phyloP scores from a whole-genome alignment of 2,113 vertebrate genomes.

The Leucoraja erinaceus region DNA sequence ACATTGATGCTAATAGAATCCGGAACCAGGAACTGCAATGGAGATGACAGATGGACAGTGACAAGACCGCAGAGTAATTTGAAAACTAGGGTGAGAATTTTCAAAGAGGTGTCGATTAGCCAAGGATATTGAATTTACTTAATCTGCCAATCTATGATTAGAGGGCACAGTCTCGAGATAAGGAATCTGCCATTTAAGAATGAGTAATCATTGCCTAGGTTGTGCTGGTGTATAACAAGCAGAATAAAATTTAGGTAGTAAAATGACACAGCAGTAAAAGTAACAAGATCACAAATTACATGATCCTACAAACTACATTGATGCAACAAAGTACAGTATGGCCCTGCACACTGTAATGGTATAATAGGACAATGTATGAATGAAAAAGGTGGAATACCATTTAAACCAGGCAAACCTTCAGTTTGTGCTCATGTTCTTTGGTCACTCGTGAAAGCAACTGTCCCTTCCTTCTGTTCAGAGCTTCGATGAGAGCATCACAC shows the following conservation, averaged over 20 bases:
- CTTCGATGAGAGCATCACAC: conserved; percentile 94
- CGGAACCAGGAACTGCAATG: too few species aligned
- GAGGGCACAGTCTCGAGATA: too few species aligned
- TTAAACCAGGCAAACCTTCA: conserved; percentile 66
- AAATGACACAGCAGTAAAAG: not conserved
- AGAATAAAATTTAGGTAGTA: not conserved
- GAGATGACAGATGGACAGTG: too few species aligned
- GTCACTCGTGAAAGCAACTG: conserved; percentile 86
- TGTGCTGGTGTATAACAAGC: too few species aligned
- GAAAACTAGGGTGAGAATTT: too few species aligned
- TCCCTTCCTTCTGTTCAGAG: conserved; percentile 88
- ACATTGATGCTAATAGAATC: too few species aligned
- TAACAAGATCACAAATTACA: not conserved
- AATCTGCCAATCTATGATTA: too few species aligned
- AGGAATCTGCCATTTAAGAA: not conserved
- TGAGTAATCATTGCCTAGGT: too few species aligned
- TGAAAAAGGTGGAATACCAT: not conserved
- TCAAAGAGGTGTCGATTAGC: too few species aligned
- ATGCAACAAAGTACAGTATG: not conserved
- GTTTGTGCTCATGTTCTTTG: conserved; percentile 96
- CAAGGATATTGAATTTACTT: too few species aligned
- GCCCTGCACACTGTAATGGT: not conserved
- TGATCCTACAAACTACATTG: not conserved
- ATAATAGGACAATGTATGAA: not conserved
- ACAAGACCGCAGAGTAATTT: too few species aligned